Percentiles rank a stretch among this genome's conserved stretches.
Evolutionary conservation across 2,888 invertebrate species (phyloP).

Genomic region (Diloba caeruleocephala): DNA sequence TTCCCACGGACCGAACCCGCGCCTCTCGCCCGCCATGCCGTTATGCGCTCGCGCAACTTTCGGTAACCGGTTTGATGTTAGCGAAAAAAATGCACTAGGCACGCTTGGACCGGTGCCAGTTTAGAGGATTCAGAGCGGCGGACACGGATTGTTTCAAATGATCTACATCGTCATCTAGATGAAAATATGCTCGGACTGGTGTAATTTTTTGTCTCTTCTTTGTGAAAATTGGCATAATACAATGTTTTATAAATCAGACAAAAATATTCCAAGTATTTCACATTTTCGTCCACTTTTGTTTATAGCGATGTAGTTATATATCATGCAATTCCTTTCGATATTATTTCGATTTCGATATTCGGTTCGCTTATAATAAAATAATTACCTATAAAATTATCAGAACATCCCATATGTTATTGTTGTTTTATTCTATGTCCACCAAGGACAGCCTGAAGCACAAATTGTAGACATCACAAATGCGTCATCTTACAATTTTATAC

Average conservation of each 20-base stretch:
- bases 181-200: conserved; percentile 38
- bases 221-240: conserved; percentile 15
- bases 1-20: conserved; percentile 82
- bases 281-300: background rate
- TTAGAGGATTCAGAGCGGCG: conserved; percentile 58
- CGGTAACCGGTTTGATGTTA: conserved; percentile 75
- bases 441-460: background rate
- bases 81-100: conserved; percentile 72
- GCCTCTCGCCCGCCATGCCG: conserved; percentile 70
- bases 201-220: conserved; percentile 10
- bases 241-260: background rate
- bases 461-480: background rate
- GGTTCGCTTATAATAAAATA: too few species aligned
- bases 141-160: conserved; percentile 63
- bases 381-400: too few species aligned
- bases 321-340: background rate
- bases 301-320: background rate
- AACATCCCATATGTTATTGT: background rate
- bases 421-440: background rate
- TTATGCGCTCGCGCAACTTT: conserved; percentile 73
- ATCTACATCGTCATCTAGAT: conserved; percentile 43
- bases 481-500: conserved; percentile 32
- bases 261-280: conserved; percentile 4
- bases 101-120: conserved; percentile 64
- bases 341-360: too few species aligned